A percentile compares a stretch with the other conserved stretches of the same genome.
phyloP scores from a whole-genome alignment of 2,888 invertebrate species.

The Helleia helle region DNA sequence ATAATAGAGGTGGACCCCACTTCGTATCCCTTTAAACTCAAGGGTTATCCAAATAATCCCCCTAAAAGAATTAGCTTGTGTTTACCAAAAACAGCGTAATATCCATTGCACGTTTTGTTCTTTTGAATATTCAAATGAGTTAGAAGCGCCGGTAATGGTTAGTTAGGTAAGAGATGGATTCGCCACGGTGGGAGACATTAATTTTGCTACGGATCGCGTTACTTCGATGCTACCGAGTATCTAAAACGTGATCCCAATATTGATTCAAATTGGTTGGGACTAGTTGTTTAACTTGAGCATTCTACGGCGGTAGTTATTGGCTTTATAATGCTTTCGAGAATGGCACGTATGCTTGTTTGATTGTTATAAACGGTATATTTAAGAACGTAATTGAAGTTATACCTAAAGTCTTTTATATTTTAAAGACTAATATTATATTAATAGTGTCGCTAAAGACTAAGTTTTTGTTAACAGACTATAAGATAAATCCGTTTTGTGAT shows the following conservation, averaged over 20 bases:
- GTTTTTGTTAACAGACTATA: too few relatives aligned
- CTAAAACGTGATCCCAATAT: slow-evolving; percentile 56
- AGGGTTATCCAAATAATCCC: slow-evolving; percentile 35
- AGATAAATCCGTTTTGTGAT: too few relatives aligned
- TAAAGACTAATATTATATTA: too few relatives aligned
- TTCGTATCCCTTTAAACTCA: slow-evolving; percentile 27
- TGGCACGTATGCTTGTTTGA: too few relatives aligned
- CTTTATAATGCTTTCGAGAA: too few relatives aligned
- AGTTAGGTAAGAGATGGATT: slow-evolving; percentile 50
- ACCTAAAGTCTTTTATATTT: too few relatives aligned
- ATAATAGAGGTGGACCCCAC: slow-evolving; percentile 6
- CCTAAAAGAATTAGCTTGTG: slow-evolving; percentile 23
- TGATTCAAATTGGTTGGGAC: slow-evolving; percentile 47
- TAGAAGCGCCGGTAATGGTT: slow-evolving; percentile 56
- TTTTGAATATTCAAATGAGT: slow-evolving; percentile 55
- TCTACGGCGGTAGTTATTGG: not conserved
- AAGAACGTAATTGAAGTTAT: too few relatives aligned
- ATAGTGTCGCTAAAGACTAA: too few relatives aligned
- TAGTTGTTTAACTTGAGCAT: slow-evolving; percentile 14
- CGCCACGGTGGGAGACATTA: slow-evolving; percentile 34
- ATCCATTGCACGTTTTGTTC: slow-evolving; percentile 41
- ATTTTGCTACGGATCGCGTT: slow-evolving; percentile 61
- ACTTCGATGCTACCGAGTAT: slow-evolving; percentile 44
- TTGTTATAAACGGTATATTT: too few relatives aligned
- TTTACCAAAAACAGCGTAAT: slow-evolving; percentile 12